Evolutionary conservation across 2,888 invertebrate genomes (phyloP).

Genomic region (Slavum lentiscoides): DNA sequence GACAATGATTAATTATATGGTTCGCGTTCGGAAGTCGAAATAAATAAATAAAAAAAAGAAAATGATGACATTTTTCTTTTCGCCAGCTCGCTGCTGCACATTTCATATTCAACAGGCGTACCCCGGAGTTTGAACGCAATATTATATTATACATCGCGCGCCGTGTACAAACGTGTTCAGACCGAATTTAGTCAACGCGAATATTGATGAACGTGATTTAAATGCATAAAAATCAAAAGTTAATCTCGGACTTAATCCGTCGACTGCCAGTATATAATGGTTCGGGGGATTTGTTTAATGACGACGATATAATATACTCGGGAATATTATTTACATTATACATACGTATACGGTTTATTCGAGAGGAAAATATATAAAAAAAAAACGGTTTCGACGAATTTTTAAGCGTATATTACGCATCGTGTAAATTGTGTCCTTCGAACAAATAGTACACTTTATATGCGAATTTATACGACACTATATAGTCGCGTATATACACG

Average conservation of each 20-base stretch:
- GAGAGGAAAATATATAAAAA: no score
- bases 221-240: conserved; percentile 28
- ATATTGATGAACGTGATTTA: conserved; percentile 34
- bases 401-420: no score
- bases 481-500: no score
- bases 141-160: conserved; percentile 41
- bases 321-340: no score
- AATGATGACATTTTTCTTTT: conserved; percentile 28
- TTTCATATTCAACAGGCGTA: conserved; percentile 50
- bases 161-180: conserved; percentile 18
- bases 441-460: no score
- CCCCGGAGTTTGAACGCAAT: conserved; percentile 1
- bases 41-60: not conserved
- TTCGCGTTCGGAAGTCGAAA: conserved; percentile 8
- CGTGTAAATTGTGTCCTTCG: no score
- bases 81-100: not conserved
- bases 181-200: conserved; percentile 32
- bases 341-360: no score
- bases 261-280: no score
- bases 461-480: no score
- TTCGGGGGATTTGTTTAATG: no score
- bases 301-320: no score
- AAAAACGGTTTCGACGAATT: no score
- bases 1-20: conserved; percentile 30
- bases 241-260: not conserved